A percentile compares a stretch with the other conserved stretches of the same genome.
These are phyloP conservation scores for Acipenser ruthenus DNA, from an alignment of 2,797 vertebrate species.

Conservation along the genomic window DNA sequence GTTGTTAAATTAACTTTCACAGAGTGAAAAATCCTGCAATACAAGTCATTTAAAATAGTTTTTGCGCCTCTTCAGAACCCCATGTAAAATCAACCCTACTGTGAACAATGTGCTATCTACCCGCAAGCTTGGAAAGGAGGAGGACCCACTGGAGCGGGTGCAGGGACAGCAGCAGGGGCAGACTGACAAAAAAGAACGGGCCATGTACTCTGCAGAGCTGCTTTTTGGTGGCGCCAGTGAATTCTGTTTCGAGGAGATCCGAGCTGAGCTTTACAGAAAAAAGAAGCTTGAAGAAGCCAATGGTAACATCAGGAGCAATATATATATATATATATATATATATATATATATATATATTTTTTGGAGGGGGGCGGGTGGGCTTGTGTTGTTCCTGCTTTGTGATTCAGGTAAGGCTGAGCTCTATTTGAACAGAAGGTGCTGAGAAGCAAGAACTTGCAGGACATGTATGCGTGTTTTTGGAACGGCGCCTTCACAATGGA, in stretches of 20 bases:
- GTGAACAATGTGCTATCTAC: slow-evolving; percentile 76
- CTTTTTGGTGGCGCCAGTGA: slow-evolving; percentile 80
- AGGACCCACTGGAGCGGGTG: slow-evolving; percentile 78
- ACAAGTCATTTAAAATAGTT: not conserved
- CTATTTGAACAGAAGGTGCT: no score
- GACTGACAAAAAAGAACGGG: slow-evolving; percentile 61
- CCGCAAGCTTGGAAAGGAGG: slow-evolving; percentile 69
- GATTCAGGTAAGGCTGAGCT: no score
- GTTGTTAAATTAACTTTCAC: not conserved
- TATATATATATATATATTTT: no score
- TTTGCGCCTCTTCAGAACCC: slow-evolving; percentile 63
- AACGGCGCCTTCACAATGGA: no score
- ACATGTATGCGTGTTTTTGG: no score
- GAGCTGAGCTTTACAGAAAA: slow-evolving; percentile 79
- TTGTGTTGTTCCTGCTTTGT: no score
- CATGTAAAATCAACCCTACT: slow-evolving; percentile 85
- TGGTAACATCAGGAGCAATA: slow-evolving; percentile 33
- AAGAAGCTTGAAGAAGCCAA: slow-evolving; percentile 50
- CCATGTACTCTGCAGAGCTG: slow-evolving; percentile 90
- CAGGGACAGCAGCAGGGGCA: slow-evolving; percentile 65
- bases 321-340: no score
- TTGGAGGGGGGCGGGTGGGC: no score
- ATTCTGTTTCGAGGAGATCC: slow-evolving; percentile 89
- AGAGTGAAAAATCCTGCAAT: not conserved
- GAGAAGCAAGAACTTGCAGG: no score